phyloP scores from a whole-genome alignment of 2,888 invertebrate genomes.

The Seira ritae region DNA sequence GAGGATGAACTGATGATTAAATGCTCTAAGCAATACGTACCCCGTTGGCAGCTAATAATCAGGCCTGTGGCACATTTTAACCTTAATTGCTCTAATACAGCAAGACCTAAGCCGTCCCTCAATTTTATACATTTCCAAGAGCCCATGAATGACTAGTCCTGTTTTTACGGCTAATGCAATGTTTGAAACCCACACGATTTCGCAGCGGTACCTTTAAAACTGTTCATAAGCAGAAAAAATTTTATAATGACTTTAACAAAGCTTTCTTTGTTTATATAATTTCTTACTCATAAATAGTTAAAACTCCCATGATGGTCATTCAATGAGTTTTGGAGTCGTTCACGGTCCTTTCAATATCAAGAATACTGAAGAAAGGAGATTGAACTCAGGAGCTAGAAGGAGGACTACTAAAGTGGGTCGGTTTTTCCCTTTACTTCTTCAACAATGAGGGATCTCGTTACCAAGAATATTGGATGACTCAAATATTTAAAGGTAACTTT shows the following conservation, averaged over 20 bases:
- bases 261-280: constrained; percentile 14
- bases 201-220: no score
- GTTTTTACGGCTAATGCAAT: no score
- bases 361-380: neutral
- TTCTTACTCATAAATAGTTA: constrained; percentile 73
- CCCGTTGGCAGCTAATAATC: no score
- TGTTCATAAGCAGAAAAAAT: no score
- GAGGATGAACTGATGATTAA: no score
- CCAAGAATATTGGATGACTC: constrained; percentile 40
- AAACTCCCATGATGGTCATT: constrained; percentile 72
- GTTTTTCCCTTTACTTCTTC: neutral
- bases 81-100: no score
- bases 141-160: constrained; percentile 10
- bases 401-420: neutral
- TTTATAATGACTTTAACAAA: no score
- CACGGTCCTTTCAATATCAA: constrained; percentile 15
- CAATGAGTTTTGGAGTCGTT: constrained; percentile 19
- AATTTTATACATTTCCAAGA: neutral
- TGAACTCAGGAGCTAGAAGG: no score
- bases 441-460: neutral
- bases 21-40: no score
- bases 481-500: constrained; percentile 36
- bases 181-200: no score
- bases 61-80: no score
- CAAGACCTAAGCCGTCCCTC: neutral